Evolutionary conservation across 1,140 invertebrate species (phyloP), one percentile per base, ranked within the genome.

Genomic region (Drosophila gunungcola): DNA sequence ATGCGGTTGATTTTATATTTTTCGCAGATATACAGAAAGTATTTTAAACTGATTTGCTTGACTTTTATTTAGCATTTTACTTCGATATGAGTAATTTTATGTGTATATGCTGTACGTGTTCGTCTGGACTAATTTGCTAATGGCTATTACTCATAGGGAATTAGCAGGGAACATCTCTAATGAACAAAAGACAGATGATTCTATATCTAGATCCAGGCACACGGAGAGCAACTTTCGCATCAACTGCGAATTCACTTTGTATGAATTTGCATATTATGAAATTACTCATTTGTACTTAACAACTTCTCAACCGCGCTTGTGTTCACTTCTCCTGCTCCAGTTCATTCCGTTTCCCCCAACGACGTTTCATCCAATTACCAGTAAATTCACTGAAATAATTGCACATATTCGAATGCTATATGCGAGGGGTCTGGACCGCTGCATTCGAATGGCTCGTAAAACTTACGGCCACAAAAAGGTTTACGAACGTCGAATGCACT

Each of bases 331-430:
- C 45, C 34, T 46, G 62, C 49, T 62, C 56, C 32, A 27, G 42
- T 52, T 62, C 21, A 57, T 55, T 39, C n/a, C n/a, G 21, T 13
- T 13, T 3, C 32, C 6, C 34, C 25, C 6, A 21, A 41, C 25
- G 48, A 46, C 11, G 25, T 45, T 45, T 62, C 63, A 74, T 64
- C 62, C 73, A 78, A 86, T 86, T 86, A 78, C 48, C 64, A 65
- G 45, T 63, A 62, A 85, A 81, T 77, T 65, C 63, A 80, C 45
- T 80, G 79, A 75, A 86, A 72, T 85, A 86, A 85, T 81, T 85
- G 78, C 73, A 70, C 65, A 86, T 57, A 81, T 78, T 78, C 68
- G 69, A 78, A 77, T 51, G 69, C 74, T 51, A 21, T 43, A 77
- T 51, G 69, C 74, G 54, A 21, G 52, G 36, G 25, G 62, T 68